phyloP scores from a whole-genome alignment of 2,113 vertebrate genomes.

The Calidris pugnax region DNA sequence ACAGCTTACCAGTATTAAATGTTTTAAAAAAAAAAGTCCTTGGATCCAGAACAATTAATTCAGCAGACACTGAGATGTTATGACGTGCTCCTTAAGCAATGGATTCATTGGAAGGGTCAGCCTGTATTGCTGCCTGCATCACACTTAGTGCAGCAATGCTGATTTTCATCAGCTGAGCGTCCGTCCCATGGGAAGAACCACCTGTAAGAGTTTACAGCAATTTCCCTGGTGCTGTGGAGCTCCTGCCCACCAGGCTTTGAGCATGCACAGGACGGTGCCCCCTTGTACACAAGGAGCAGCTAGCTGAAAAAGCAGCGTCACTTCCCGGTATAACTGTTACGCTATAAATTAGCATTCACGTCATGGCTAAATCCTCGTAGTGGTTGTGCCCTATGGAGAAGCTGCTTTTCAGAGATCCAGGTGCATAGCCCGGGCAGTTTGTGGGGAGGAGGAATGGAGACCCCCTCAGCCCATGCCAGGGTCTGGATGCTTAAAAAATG shows the following conservation, averaged over 20 bases:
- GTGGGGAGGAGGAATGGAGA: background rate
- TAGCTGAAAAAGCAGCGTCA: background rate
- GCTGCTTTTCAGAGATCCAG: background rate
- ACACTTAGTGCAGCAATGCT: background rate
- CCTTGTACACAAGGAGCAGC: background rate
- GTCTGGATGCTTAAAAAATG: background rate
- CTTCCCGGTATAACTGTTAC: background rate
- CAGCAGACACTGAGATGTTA: background rate
- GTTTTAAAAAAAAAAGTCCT: background rate
- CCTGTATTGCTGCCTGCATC: background rate
- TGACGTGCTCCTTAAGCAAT: background rate
- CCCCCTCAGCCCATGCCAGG: fast-evolving
- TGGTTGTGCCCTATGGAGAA: background rate
- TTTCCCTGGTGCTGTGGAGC: background rate
- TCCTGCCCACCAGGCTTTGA: background rate
- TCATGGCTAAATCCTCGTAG: background rate
- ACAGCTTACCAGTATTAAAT: fast-evolving
- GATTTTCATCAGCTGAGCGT: background rate
- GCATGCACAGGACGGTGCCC: background rate
- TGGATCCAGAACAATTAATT: background rate
- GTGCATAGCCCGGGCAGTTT: background rate
- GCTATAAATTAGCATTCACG: background rate
- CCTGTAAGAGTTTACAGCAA: background rate
- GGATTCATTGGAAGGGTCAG: background rate
- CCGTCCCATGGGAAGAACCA: background rate